A percentile compares a stretch with the other conserved stretches of the same genome.
Conservation (phyloP, 35 echinoderm and acorn worm genomes). For the Apostichopus parvimensis region DNA sequence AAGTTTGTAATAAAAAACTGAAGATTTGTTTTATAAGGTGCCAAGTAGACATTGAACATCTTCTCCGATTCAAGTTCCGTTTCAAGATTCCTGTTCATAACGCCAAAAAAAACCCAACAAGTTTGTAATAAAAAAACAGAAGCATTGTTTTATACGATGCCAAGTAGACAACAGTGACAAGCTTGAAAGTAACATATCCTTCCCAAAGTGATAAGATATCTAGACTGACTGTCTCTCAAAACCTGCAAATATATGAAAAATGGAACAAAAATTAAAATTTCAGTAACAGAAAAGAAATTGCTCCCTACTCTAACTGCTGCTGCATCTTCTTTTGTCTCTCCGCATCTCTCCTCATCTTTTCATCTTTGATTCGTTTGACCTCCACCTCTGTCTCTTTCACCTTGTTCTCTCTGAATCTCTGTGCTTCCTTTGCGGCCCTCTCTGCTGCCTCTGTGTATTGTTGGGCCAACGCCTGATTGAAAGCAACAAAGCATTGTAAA, state of each 20-base stretch:
- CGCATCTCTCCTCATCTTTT: slow-evolving; percentile 79
- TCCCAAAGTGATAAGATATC: neutral
- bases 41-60: neutral
- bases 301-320: slow-evolving; percentile 77
- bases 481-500: neutral
- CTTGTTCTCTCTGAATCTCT: slow-evolving; percentile 88
- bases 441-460: slow-evolving; percentile 84
- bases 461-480: slow-evolving; percentile 60
- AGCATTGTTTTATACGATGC: neutral
- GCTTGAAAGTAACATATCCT: neutral
- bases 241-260: neutral
- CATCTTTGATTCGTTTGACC: slow-evolving; percentile 82
- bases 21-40: too few relatives aligned
- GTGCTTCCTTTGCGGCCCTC: slow-evolving; percentile 75
- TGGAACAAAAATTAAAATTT: neutral
- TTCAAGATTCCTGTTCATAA: neutral
- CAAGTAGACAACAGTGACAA: neutral
- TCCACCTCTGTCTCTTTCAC: slow-evolving; percentile 75
- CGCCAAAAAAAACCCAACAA: neutral
- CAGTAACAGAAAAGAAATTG: neutral
- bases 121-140: neutral
- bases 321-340: slow-evolving; percentile 80
- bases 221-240: neutral
- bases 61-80: neutral
- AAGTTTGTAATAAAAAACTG: neutral